Evolutionary conservation across 2,888 invertebrate genomes (phyloP), one percentile per base, ranked within the genome.

Genomic region (Brenthis hecate): DNA sequence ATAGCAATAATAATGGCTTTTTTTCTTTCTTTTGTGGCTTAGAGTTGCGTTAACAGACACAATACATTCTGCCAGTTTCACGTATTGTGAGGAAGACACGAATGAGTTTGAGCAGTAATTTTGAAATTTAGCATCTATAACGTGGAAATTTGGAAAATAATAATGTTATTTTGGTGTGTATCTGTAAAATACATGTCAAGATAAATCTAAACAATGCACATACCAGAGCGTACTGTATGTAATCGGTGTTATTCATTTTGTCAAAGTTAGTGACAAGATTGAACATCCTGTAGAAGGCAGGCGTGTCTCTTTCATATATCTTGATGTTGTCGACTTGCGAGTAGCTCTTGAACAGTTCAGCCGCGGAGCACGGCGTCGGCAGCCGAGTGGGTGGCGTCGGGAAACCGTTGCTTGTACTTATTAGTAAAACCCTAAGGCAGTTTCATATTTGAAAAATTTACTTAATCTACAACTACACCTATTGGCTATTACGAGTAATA

Each of bases 261-360:
- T 95, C 94, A 65, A 96, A 94, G 85, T 98, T 97, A 2, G 96
- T 95, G 71, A 96, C 85, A 13, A 97, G 89, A 68, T 95, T 94
- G 83, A 96, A 95, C 81, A 97, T 95, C 71, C 95, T 93, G 74
- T 95, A 94, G 87, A 94, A 95, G 74, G 94, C 85, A 28, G 74
- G 86, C 57, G 78, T 78, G 76, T 91, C 86, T 28, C 85, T 87
- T 48, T 85, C 78, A 79, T 91, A 89, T 74, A 92, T 84, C 11
- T 87, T 77, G 1, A 90, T 78, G 65, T 84, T 80, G 72, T 89
- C 88, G 0, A 86, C 81, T 11, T 77, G 74, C 13, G 86, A 75
- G 72, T 93, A 90, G 48, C 82, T 80, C 1, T 76, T 74, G 75
- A 94, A 92, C 2, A 91, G 76, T 0, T 80, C 83, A 0, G 75